Conservation (phyloP, 1,140 invertebrate genomes). For the Drosophila pseudoobscura region DNA sequence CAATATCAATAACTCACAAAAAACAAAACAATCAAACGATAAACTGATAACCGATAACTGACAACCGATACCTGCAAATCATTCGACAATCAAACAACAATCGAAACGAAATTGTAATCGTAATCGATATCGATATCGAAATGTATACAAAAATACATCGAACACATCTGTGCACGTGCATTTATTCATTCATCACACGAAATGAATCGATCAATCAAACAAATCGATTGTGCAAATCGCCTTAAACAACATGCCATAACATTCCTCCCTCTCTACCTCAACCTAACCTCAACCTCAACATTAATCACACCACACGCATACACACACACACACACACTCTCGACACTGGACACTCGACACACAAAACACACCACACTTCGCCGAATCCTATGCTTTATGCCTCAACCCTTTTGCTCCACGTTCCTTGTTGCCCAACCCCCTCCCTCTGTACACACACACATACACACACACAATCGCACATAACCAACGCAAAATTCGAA, state of each 20-base stretch:
- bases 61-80: conserved; percentile 37
- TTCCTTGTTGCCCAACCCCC: background rate
- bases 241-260: conserved; percentile 23
- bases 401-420: conserved; percentile 10
- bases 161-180: conserved; percentile 75
- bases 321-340: conserved; percentile 12
- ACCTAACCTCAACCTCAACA: conserved; percentile 10
- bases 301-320: conserved; percentile 9
- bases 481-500: conserved; percentile 65
- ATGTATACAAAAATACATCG: conserved; percentile 80
- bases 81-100: conserved; percentile 38
- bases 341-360: conserved; percentile 19
- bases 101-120: conserved; percentile 39
- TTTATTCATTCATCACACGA: conserved; percentile 32
- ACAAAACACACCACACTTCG: conserved; percentile 30
- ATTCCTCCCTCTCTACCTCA: conserved; percentile 24
- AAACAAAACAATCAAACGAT: conserved; percentile 50
- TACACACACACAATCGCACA: conserved; percentile 46
- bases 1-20: conserved; percentile 66
- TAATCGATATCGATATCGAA: conserved; percentile 27
- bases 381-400: conserved; percentile 52
- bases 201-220: conserved; percentile 55
- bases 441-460: too few species aligned
- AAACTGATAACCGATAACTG: conserved; percentile 30
- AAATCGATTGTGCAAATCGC: conserved; percentile 34